Evolutionary conservation across 2,113 vertebrate species (phyloP).

Genomic region (Aegypius monachus): DNA sequence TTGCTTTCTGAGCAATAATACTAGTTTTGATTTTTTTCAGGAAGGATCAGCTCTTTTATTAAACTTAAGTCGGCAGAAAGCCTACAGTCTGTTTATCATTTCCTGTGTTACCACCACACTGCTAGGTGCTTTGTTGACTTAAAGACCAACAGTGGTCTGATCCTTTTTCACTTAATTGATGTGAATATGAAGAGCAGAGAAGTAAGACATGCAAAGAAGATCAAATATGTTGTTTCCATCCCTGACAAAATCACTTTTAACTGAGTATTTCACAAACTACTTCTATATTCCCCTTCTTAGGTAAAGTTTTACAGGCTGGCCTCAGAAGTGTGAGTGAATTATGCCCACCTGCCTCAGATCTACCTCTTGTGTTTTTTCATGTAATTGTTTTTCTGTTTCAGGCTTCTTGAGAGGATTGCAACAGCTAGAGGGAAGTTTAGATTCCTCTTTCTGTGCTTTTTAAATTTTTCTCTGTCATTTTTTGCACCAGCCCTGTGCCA

Average conservation of each 20-base stretch:
- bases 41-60: conserved; percentile 31
- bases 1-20: conserved; percentile 11
- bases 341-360: not conserved
- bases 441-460: not conserved
- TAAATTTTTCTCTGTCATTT: not conserved
- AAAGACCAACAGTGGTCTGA: not conserved
- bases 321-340: not conserved
- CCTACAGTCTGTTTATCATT: not conserved
- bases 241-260: not conserved
- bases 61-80: conserved; percentile 37
- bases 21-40: conserved; percentile 5
- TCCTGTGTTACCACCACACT: not conserved
- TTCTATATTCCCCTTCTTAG: not conserved
- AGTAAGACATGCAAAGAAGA: not conserved
- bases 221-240: not conserved
- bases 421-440: not conserved
- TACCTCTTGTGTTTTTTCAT: not conserved
- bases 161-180: not conserved
- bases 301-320: not conserved
- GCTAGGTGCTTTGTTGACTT: not conserved
- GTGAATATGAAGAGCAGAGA: not conserved
- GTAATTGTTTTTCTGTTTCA: not conserved
- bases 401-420: not conserved
- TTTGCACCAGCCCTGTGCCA: not conserved
- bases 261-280: not conserved